Evolutionary conservation across 2,888 invertebrate genomes (phyloP).

Genomic region (Rotaria sp.): DNA sequence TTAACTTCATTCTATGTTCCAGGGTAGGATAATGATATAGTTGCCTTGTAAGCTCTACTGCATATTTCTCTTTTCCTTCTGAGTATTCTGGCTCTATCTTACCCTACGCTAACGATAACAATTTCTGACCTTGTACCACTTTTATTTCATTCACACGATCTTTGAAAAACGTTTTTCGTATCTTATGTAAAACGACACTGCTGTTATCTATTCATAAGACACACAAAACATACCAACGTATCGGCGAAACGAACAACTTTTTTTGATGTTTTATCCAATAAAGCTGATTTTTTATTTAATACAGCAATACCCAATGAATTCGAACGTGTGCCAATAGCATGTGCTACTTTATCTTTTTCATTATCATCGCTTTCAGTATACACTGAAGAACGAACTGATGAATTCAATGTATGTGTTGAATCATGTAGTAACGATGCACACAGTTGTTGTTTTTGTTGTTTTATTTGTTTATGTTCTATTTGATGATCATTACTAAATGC

Average conservation of each 20-base stretch:
- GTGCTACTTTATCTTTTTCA: not conserved
- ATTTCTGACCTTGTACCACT: not conserved
- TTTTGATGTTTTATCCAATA: not conserved
- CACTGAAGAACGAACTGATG: not conserved
- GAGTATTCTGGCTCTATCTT: too few relatives aligned
- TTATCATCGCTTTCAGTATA: not conserved
- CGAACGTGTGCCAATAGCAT: not conserved
- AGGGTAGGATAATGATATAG: too few relatives aligned
- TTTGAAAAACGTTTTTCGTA: not conserved
- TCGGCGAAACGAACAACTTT: conserved; percentile 8
- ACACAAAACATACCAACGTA: not conserved
- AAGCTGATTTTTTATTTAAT: not conserved
- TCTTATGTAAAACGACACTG: not conserved
- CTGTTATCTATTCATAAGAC: not conserved
- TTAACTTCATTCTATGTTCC: too few relatives aligned
- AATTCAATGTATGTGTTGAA: not conserved
- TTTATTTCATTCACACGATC: too few relatives aligned
- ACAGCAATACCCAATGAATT: not conserved
- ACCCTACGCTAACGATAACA: too few relatives aligned
- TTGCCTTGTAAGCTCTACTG: too few relatives aligned
- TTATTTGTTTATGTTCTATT: not conserved
- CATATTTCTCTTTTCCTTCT: too few relatives aligned
- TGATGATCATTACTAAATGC: not conserved
- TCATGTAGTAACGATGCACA: not conserved
- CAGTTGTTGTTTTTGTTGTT: not conserved